Base-by-base conservation (phyloP, 2,888 invertebrate species). In the Nowickia ferox region DNA sequence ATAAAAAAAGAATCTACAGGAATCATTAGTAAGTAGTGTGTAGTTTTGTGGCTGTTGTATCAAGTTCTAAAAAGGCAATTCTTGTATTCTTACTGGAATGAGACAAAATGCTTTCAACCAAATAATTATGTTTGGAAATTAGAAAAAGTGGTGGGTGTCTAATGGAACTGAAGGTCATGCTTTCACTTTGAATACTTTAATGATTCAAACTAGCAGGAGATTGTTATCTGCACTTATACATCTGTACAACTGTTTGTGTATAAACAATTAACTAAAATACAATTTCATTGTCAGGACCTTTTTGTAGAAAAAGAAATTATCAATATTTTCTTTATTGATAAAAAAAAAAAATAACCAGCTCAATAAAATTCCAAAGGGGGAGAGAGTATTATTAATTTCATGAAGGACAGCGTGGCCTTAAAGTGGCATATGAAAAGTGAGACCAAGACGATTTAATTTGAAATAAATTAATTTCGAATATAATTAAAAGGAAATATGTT, bases 81-180 rank as follows among this genome's bases (percentile, higher is more conserved):
- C 30, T 44, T 13, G 22, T 13, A 44, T 57, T 65, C 19, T 19
- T 19, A 40, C 3, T 40, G 5, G n/a, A 19, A 42, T 19, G 42
- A 40, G 22, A 53, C 4, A 53, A 53, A 53, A 19, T 9, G 17
- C 6, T 22, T 53, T 17, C 40, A 42, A 53, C 40, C 40, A 38
- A 68, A 53, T 69, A 53, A 69, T 53, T 69, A 69, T 53, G 42
- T 19, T 69, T 53, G 9, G 40, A 19, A 55, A 53, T 69, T 53
- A 3, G 40, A 40, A 40, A 53, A 53, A 11, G 11, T 57, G 30
- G 15, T 19, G 46, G 38, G 13, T 17, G 17, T 59, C 30, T 30
- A 48, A 61, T 53, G 40, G 38, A 30, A 48, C 30, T 48, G 30
- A 72, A 72, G 72, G 72, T 48, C 57, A 38, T n/a, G 17, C n/a